Evolutionary conservation across 2,888 invertebrate species (phyloP).

Genomic region (Dryococelus australis): DNA sequence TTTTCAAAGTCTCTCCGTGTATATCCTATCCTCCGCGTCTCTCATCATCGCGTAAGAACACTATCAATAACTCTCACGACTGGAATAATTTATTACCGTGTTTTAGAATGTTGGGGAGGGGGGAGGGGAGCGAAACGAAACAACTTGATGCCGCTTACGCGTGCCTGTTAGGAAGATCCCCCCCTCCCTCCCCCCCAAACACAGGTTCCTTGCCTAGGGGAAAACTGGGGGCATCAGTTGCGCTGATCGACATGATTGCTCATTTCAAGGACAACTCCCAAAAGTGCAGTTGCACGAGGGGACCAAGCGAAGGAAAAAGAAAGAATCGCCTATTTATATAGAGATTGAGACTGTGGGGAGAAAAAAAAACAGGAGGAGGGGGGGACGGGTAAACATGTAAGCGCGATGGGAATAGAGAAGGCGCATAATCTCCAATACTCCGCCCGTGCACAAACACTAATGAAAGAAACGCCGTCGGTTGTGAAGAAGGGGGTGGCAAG

Average conservation of each 20-base stretch:
- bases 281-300: neutral
- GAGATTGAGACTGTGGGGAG: neutral
- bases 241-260: constrained; percentile 27
- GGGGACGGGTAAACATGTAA: constrained; percentile 10
- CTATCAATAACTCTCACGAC: no score
- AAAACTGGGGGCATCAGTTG: neutral
- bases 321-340: constrained; percentile 27
- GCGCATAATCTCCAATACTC: constrained; percentile 24
- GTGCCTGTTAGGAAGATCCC: neutral
- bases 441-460: constrained; percentile 30
- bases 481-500: constrained; percentile 27
- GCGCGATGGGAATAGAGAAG: constrained; percentile 17
- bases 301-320: neutral
- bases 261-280: constrained; percentile 29
- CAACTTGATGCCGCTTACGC: neutral
- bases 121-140: no score
- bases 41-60: no score
- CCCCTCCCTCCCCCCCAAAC: neutral
- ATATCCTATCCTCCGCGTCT: no score
- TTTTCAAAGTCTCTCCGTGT: no score
- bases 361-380: neutral
- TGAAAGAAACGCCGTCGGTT: constrained; percentile 38
- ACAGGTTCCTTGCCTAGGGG: neutral
- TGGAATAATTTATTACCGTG: no score
- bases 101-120: no score